Evolutionary conservation across 2,888 invertebrate genomes (phyloP), one percentile per base, ranked within the genome.

Genomic region (Himalopsyche anomala): DNA sequence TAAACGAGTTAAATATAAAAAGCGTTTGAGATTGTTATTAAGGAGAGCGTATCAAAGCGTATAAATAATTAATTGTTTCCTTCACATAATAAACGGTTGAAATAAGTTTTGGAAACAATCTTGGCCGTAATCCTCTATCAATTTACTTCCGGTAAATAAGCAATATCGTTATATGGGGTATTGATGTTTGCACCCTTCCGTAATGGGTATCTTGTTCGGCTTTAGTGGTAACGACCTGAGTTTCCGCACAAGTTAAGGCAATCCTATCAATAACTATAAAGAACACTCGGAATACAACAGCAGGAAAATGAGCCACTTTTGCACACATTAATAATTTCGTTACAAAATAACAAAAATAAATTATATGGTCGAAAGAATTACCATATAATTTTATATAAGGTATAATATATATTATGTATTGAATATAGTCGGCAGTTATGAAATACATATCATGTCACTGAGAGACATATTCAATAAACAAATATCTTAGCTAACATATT

Each of bases 121-220:
- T 62, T 55, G 56, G 28, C 84, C 56, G 55, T 62, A 56, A 17
- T 81, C 81, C 55, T 54, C 82, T 84, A 84, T 83, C 86, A 86
- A 86, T 86, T 84, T 80, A 83, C 81, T 84, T 81, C 84, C 81
- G 54, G 86, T 86, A 86, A 84, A 86, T 86, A 86, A 86, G 69
- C 86, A 86, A 86, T 86, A 86, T 84, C 86, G 86, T 86, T 86
- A 86, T 86, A 81, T 84, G 83, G 81, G 69, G 74, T 80, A 86
- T 86, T 62, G 62, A 62, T 62, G 62, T 62, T 62, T 86, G 86
- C 80, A 42, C 62, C 84, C 82, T 51, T 51, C 62, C 38, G 42
- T 82, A 84, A 85, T 85, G 79, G 82, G 81, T 62, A 62, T 62
- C 62, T 62, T 62, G 62, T 62, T 62, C 62, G 62, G 62, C 62